Evolutionary conservation across 1,140 invertebrate genomes (phyloP).

Genomic region (Bicyclus anynana): DNA sequence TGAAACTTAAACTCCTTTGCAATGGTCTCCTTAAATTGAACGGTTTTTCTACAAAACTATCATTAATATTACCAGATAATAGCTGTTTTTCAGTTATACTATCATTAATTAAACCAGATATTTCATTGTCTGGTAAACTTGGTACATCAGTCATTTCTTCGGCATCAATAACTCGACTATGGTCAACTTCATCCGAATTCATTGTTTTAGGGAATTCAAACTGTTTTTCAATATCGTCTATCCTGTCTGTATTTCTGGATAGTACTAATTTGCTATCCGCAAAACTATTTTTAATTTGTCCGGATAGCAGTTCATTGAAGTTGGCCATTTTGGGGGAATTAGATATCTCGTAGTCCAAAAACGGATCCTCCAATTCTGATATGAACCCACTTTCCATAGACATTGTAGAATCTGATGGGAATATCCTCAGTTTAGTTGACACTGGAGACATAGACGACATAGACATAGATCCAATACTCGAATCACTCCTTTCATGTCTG

Average conservation of each 20-base stretch:
- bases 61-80: constrained; percentile 55
- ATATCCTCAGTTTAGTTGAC: constrained; percentile 38
- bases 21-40: constrained; percentile 30
- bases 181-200: no score
- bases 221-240: neutral
- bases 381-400: constrained; percentile 67
- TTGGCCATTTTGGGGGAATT: constrained; percentile 58
- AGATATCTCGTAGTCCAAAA: constrained; percentile 51
- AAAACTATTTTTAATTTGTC: constrained; percentile 53
- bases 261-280: neutral
- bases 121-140: neutral
- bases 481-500: constrained; percentile 48
- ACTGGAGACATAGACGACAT: constrained; percentile 21
- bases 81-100: constrained; percentile 24
- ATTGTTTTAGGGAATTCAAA: no score
- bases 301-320: constrained; percentile 54
- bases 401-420: constrained; percentile 51
- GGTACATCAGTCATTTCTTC: no score
- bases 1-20: constrained; percentile 51
- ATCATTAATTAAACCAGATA: constrained; percentile 56
- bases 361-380: constrained; percentile 60
- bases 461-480: constrained; percentile 49
- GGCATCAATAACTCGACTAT: no score
- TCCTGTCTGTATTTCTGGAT: neutral
- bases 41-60: constrained; percentile 35